Base-by-base conservation (phyloP, 2,113 vertebrate species). In the Rhineura floridana region DNA sequence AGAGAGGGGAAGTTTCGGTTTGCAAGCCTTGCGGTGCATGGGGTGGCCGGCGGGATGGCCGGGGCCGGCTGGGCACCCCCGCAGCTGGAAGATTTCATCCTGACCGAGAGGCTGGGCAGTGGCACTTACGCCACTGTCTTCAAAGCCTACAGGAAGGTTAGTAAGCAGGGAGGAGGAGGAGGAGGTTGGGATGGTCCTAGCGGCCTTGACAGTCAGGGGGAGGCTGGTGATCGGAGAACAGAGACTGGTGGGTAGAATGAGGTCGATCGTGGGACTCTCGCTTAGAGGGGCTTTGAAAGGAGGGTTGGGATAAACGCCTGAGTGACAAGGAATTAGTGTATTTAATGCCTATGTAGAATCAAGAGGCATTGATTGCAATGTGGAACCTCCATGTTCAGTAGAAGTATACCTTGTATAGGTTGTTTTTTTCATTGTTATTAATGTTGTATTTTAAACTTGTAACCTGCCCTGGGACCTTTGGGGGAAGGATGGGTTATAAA, bases 81-180 rank as follows among this genome's bases (percentile, higher is more conserved):
- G 89, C 98, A 98, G 89, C 94, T 99, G 89, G 95, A 97, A 1
- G 97, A 97, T 76, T 99, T 98, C 92, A 97, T 99, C 85, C 97
- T 99, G 62, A 99, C 99, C 39, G 98, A 99, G 94, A 96, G 97
- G 33, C 97, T 99, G 85, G 99, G 98, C 84, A 97, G 98, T 52
- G 99, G 98, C 19, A 98, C 97, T 36, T 99, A 99, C 82, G 98
- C 98, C 69, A 98, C 98, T 0, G 99, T 99, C 50, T 99, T 98
- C 91, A 99, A 99, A 96, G 99, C 98, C 88, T 99, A 98, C 95
- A 96, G 98, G 91, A 99, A 99, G 98, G 98, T 98, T 92, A 70
- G 96, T 19, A 13, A 88, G 86, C n/a, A 39, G 30, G 81, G 65
- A 6, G 85, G 46, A 44, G 48, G 83, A 1, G 65, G 50, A 48